Base-by-base conservation (phyloP, 2,888 invertebrate species). In the Carabus problematicus region DNA sequence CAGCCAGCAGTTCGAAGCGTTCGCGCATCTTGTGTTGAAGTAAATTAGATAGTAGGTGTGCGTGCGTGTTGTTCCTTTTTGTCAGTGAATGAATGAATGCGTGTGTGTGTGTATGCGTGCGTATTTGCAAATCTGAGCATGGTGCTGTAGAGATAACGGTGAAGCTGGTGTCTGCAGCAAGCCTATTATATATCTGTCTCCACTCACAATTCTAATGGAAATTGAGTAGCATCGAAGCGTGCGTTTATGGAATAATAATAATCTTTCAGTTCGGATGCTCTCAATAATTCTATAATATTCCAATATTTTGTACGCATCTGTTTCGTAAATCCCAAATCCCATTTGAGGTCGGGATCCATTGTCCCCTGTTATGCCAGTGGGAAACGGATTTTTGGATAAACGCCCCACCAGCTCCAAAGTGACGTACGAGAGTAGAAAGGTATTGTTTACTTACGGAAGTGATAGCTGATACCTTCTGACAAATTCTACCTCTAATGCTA, bases 251-350 rank as follows among this genome's bases (percentile, higher is more conserved):
- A 58, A 60, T 60, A 59, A 66, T 66, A 66, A 66, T 66, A 58
- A 66, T 49, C 63, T 63, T 42, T 66, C 66, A 59, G 58, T 66
- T 58, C 59, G 47, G 59, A 54, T 52, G 60, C 67, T 67, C 60
- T 60, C 60, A 67, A 67, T 60, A 60, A 64, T 41, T 67, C 60
- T 39, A 67, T 67, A 49, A 67, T 67, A 67, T 60, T 67, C 60
- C 60, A 60, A 60, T 67, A 67, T 60, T 67, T 67, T 66, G 66
- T 66, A 58, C 59, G 66, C 66, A 66, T 66, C 66, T 66, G 66
- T 59, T 66, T 56, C 66, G 47, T 59, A 59, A 66, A 66, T 66
- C 66, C 66, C 49, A 59, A 66, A 66, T 66, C 66, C 66, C 49
- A 58, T 56, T 42, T 41, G 66, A 66, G 64, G 64, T 66, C 39